Evolutionary conservation across 2,113 vertebrate genomes (phyloP), one percentile per base, ranked within the genome.

Genomic region (Anguilla japonica): DNA sequence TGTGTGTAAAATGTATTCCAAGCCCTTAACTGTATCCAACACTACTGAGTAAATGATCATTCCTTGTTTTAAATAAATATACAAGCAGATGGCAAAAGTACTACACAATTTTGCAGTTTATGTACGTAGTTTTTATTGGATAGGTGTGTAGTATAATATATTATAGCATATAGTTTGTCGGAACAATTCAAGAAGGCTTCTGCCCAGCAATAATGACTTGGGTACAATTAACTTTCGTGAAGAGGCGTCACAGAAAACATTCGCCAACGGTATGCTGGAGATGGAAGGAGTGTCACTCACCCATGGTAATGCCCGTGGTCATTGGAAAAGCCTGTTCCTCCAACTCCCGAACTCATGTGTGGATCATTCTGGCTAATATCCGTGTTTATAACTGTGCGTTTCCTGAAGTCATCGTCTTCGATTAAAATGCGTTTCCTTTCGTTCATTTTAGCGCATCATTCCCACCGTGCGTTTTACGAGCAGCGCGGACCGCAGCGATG

Each of bases 301-400:
- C 93, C 88, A 40, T 93, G 89, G 63, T 90, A 93, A 89, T 92
- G 88, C 90, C 94, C 94, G 15, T 92, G 86, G 67, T 75, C 86
- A 15, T 83, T 22, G 84, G 91, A 91, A 80, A 87, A 93, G 89
- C 84, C 91, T 39, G 94, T 94, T 79, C 95, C 94, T 41, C 89
- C 87, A 41, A 91, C 91, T 15, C 95, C 94, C 78, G 94, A 92
- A 2, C 90, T 91, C 82, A 89, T 83, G 29, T 95, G 89, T 85
- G 94, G 90, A 91, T 95, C 94, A n/a, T 95, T 94, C 0, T 91
- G 89, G 86, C 93, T 95, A 80, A 91, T 90, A 82, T 90, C 90
- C 86, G 91, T 88, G 57, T 89, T 91, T 84, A 89, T 90, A 82
- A 91, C 84, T 0, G 5, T 83, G 20, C 53, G 26, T 63, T 29